These are phyloP conservation scores for Luperina testacea DNA, from an alignment of 2,888 invertebrate genomes.

Conservation along the genomic window DNA sequence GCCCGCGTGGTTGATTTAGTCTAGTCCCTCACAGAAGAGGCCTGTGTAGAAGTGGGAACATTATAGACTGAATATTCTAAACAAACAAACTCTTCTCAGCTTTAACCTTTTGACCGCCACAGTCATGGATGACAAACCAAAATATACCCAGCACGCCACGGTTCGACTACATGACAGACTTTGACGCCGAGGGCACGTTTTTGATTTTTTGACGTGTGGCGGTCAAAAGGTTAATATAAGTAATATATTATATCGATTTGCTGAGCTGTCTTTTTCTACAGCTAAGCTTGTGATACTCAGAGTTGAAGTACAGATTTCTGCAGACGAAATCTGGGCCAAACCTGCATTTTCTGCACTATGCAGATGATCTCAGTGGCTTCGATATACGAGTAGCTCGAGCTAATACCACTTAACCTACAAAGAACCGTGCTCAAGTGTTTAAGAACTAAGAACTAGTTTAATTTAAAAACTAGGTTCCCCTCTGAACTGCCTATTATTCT, in stretches of 20 bases:
- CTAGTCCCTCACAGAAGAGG: too few relatives aligned
- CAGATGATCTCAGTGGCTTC: constrained; percentile 49
- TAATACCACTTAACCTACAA: constrained; percentile 58
- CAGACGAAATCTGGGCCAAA: constrained; percentile 7
- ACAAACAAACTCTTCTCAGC: too few relatives aligned
- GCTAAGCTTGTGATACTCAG: background rate
- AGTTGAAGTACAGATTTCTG: background rate
- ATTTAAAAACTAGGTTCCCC: constrained; percentile 50
- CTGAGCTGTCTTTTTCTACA: background rate
- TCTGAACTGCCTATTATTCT: constrained; percentile 6
- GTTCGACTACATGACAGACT: too few relatives aligned
- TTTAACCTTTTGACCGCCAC: too few relatives aligned
- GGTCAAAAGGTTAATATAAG: too few relatives aligned
- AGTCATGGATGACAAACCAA: too few relatives aligned
- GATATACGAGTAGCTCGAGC: constrained; percentile 18
- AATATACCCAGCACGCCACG: too few relatives aligned
- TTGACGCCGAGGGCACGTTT: too few relatives aligned
- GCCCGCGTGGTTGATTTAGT: too few relatives aligned
- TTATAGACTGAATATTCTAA: too few relatives aligned
- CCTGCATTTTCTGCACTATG: constrained; percentile 12
- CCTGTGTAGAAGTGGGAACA: too few relatives aligned
- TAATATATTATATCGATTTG: background rate
- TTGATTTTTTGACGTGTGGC: too few relatives aligned
- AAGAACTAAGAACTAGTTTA: constrained; percentile 52
- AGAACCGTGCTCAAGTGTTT: constrained; percentile 50